Evolutionary conservation across 2,888 invertebrate species (phyloP).

Genomic region (Sinotaia quadrata): DNA sequence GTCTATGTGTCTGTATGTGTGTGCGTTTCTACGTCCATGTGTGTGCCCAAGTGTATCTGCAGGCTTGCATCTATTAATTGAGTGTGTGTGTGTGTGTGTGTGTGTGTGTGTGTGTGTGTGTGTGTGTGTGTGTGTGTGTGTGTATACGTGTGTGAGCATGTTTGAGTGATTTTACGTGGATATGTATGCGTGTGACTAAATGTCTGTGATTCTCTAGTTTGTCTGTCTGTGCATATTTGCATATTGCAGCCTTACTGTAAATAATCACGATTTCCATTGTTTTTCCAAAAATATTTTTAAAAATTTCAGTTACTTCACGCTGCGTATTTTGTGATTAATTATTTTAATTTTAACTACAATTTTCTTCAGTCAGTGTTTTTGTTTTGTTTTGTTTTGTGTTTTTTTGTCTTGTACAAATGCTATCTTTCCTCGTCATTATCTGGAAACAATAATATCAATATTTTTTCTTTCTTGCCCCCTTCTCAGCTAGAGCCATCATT

Average conservation of each 20-base stretch:
- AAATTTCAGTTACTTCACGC: too few relatives aligned
- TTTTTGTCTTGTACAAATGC: too few relatives aligned
- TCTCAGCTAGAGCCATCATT: too few relatives aligned
- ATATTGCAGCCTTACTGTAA: neutral
- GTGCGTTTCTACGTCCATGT: neutral
- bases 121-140: neutral
- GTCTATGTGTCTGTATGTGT: neutral
- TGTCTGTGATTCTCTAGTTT: neutral
- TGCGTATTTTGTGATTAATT: too few relatives aligned
- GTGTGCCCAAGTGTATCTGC: conserved; percentile 22
- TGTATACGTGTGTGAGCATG: neutral
- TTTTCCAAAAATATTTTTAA: too few relatives aligned
- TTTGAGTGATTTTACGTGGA: neutral
- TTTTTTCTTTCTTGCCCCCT: too few relatives aligned
- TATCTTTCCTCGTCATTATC: too few relatives aligned
- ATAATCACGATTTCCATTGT: too few relatives aligned
- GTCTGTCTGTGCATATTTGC: neutral
- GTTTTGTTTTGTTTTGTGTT: too few relatives aligned
- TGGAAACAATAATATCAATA: too few relatives aligned
- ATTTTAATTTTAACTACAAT: too few relatives aligned
- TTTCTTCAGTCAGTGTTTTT: too few relatives aligned
- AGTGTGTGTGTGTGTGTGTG: conserved; percentile 5
- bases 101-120: neutral
- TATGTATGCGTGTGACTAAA: neutral
- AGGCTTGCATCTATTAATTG: neutral